A percentile compares a stretch with the other conserved stretches of the same genome.
Evolutionary conservation across 2,888 invertebrate species (phyloP).

Genomic region (Tryphoninae sp.): DNA sequence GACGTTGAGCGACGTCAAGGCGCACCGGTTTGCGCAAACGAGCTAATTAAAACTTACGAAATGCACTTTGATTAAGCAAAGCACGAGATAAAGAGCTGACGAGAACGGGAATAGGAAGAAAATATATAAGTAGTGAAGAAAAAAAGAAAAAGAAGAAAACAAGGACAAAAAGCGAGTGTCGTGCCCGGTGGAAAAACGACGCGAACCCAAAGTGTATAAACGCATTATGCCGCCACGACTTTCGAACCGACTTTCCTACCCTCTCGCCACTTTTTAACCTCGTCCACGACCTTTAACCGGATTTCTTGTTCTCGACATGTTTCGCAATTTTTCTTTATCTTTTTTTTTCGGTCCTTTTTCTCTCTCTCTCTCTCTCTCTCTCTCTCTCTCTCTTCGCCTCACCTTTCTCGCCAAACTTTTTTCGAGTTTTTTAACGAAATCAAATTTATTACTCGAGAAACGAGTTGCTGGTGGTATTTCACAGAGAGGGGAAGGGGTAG

Average conservation of each 20-base stretch:
- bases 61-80: constrained; percentile 63
- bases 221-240: constrained; percentile 42
- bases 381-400: background rate
- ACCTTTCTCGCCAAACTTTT: background rate
- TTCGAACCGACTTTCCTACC: constrained; percentile 28
- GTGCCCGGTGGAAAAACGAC: background rate
- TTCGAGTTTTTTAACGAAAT: background rate
- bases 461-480: background rate
- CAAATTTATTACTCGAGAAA: background rate
- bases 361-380: background rate
- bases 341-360: background rate
- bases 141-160: background rate
- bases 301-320: background rate
- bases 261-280: constrained; percentile 2
- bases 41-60: constrained; percentile 69
- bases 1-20: constrained; percentile 17
- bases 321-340: background rate
- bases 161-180: constrained; percentile 13
- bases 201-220: constrained; percentile 33
- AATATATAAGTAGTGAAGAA: constrained; percentile 29
- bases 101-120: constrained; percentile 3
- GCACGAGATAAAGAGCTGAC: constrained; percentile 25
- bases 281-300: constrained; percentile 8
- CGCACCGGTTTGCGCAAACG: constrained; percentile 33
- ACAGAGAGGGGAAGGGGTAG: no score